Base-by-base conservation (phyloP, 2,113 vertebrate species). In the Spermophilus dauricus region DNA sequence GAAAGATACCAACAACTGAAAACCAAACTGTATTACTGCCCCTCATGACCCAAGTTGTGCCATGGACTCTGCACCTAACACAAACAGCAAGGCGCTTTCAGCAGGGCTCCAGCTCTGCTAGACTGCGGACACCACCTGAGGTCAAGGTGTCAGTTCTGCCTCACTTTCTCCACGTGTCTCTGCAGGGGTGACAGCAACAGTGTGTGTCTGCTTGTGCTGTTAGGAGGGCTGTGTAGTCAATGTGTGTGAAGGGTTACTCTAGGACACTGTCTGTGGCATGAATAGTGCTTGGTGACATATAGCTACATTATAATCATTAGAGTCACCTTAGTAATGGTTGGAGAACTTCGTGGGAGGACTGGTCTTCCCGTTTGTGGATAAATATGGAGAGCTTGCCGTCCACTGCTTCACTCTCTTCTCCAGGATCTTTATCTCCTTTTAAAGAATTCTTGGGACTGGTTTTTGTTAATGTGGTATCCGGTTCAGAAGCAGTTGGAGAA, bases 361-460 rank as follows among this genome's bases (percentile, higher is more conserved):
- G 99, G 94, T 99, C 99, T 98, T 99, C 99, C 91, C 99, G 98
- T 97, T 99, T 99, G 96, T 99, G 99, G 98, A 99, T 99, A 76
- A 99, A 99, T 98, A 99, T 99, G 6, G 99, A 99, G 8, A 99
- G 99, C 96, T 99, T 99, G 81, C 99, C 99, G 97, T 99, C 99
- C 83, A 99, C 99, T 3, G 99, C 99, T 97, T 99, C 99, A 0
- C 99, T 99, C 97, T 99, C 99, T 97, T 99, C 99, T 93, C 99
- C 99, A 8, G 98, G 98, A 89, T 99, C 99, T 95, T 99, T 99
- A 95, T 99, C 99, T 0, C 99, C 98, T 98, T 99, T 99, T 82
- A 99, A 98, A 94, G 99, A 99, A 96, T 98, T 99, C 98, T 99
- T 99, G 61, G 99, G 99, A 95, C 99, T 99, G 89, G 99, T 98